Evolutionary conservation across 2,888 invertebrate species (phyloP).

Genomic region (Actias luna): DNA sequence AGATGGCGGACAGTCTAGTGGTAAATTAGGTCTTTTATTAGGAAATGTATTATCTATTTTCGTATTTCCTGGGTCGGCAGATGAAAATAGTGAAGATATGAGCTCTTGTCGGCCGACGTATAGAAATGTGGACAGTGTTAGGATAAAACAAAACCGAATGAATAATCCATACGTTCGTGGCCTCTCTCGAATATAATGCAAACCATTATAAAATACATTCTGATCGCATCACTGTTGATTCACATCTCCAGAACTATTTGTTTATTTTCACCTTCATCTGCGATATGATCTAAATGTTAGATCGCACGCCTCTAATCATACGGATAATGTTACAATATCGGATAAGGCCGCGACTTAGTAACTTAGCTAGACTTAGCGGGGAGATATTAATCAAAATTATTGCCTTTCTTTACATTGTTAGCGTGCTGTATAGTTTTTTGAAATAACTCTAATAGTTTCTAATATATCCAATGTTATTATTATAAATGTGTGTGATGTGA

Average conservation of each 20-base stretch:
- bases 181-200: background rate
- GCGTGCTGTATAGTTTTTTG: too few species aligned
- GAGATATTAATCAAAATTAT: too few species aligned
- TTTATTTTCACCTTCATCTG: slow-evolving; percentile 19
- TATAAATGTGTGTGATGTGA: too few species aligned
- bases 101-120: too few species aligned
- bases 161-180: background rate
- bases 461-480: too few species aligned
- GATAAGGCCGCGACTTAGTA: slow-evolving; percentile 16
- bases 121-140: background rate
- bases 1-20: too few species aligned
- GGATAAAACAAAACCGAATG: background rate
- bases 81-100: too few species aligned
- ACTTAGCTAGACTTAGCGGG: slow-evolving; percentile 25
- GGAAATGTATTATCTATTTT: too few species aligned
- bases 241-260: background rate
- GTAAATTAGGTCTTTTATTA: too few species aligned
- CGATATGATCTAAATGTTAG: slow-evolving; percentile 21
- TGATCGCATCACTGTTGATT: slow-evolving; percentile 1
- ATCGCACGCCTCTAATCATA: slow-evolving; percentile 37
- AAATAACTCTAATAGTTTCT: too few species aligned
- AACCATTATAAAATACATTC: background rate
- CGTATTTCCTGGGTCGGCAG: too few species aligned
- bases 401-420: too few species aligned
- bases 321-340: slow-evolving; percentile 38